Evolutionary conservation across 2,797 vertebrate species (phyloP), one percentile per base, ranked within the genome.

Genomic region (Lophius americanus): DNA sequence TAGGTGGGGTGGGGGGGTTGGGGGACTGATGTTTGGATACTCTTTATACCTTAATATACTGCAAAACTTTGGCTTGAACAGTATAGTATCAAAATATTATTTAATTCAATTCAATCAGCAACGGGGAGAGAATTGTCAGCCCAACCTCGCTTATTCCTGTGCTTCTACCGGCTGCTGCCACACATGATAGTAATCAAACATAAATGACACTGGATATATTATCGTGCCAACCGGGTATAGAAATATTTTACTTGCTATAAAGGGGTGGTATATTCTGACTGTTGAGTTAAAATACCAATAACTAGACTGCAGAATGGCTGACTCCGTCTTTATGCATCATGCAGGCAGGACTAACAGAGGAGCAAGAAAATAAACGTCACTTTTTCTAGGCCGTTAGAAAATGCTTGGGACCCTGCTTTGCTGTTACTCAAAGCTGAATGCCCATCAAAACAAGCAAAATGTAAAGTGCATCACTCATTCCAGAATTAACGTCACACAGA

Each of bases 271-370:
- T 47, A 47, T 14, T 14, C 14, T 52, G 35, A 51, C 11, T 36
- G 33, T 32, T 49, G 7, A 12, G 10, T 12, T 53, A 6, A 38
- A 53, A 53, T 13, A 53, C 6, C 35, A 12, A 6, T 7, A 36
- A 37, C 4, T 32, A 3, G 7, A 6, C 51, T 37, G 6, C 51
- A 38, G 52, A 54, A 54, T 23, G 12, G 13, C 37, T 54, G 52
- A 54, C 52, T 39, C n/a, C 52, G 33, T 4, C 54, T 48, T 59
- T 6, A 51, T 75, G 77, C 63, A 64, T 75, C 89, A 89, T 79
- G 90, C 91, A 84, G 61, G 79, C 6, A 47, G 4, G 14, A 66
- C 48, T 35, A 7, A 70, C 1, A 47, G 4, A 8, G 9, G 10
- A 76, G 61, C n/a, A 8, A 49, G 63, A 64, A 44, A 62, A 60